Conservation (phyloP, 2,888 invertebrate species). For the Hoplodrina blanda region DNA sequence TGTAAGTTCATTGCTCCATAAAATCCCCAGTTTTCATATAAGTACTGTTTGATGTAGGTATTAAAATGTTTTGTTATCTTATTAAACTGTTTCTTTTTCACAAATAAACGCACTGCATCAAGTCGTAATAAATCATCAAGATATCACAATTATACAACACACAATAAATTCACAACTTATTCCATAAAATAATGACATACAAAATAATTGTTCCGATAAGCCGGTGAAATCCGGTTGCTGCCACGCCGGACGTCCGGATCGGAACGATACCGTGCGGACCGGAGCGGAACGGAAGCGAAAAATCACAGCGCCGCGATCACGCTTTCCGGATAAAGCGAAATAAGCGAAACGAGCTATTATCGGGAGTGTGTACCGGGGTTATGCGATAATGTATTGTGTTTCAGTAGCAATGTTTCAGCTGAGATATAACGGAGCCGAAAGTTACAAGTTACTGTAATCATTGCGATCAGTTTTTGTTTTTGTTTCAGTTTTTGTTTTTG, state of each 20-base stretch:
- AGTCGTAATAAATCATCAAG: slow-evolving; percentile 21
- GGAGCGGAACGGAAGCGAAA: slow-evolving; percentile 52
- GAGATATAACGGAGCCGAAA: background rate
- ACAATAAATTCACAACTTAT: slow-evolving; percentile 40
- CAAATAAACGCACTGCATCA: slow-evolving; percentile 3
- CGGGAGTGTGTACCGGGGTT: slow-evolving; percentile 9
- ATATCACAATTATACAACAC: slow-evolving; percentile 15
- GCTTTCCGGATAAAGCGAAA: slow-evolving; percentile 50
- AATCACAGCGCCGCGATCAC: slow-evolving; percentile 54
- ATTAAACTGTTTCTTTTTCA: background rate
- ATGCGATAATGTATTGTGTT: slow-evolving; percentile 29
- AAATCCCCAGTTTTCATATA: background rate
- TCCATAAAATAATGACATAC: slow-evolving; percentile 39
- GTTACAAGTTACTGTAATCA: no score
- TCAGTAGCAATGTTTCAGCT: slow-evolving; percentile 13
- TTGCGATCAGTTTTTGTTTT: no score
- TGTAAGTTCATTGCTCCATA: background rate
- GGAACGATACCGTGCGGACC: slow-evolving; percentile 45
- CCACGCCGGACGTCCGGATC: slow-evolving; percentile 55
- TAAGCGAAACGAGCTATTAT: slow-evolving; percentile 45
- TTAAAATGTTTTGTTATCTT: slow-evolving; percentile 1
- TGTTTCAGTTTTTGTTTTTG: no score
- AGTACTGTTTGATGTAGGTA: background rate
- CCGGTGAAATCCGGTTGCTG: slow-evolving; percentile 28
- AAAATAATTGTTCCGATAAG: slow-evolving; percentile 55